These are phyloP conservation scores for Eretmocerus hayati DNA, from an alignment of 2,888 invertebrate species.

Conservation along the genomic window DNA sequence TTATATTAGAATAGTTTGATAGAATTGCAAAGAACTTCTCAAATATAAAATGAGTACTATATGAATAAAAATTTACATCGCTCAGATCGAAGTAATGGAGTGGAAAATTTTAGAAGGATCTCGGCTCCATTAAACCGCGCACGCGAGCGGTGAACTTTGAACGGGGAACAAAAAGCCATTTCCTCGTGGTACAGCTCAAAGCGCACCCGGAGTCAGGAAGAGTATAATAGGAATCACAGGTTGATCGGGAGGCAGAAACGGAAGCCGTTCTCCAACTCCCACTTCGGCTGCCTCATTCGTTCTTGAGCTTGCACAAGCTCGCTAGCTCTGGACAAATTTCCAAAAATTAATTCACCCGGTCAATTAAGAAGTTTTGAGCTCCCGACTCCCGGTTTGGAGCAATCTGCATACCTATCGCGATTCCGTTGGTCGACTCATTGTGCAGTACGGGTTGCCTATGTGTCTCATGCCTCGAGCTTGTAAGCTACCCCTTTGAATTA, in stretches of 20 bases:
- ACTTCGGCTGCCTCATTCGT: no score
- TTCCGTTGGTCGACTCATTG: no score
- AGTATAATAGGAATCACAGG: neutral
- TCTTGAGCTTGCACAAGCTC: neutral
- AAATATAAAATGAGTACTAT: no score
- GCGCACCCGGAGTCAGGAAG: neutral
- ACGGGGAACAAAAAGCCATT: neutral
- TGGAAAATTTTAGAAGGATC: slow-evolving; percentile 20
- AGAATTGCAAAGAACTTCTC: no score
- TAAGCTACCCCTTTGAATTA: no score
- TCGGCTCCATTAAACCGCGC: slow-evolving; percentile 19
- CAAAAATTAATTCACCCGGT: slow-evolving; percentile 21
- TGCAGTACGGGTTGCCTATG: no score
- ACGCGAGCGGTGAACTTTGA: slow-evolving; percentile 4
- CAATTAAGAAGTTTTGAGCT: slow-evolving; percentile 22
- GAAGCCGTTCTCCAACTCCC: no score
- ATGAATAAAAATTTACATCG: slow-evolving; percentile 15
- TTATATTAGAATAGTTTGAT: no score
- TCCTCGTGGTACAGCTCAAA: neutral
- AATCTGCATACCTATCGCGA: slow-evolving; percentile 20
- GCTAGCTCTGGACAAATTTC: slow-evolving; percentile 12
- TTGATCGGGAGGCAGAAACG: no score
- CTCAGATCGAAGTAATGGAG: slow-evolving; percentile 17
- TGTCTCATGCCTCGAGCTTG: no score
- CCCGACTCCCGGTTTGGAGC: no score